Conservation (phyloP, 2,888 invertebrate genomes). For the Timandra comae region DNA sequence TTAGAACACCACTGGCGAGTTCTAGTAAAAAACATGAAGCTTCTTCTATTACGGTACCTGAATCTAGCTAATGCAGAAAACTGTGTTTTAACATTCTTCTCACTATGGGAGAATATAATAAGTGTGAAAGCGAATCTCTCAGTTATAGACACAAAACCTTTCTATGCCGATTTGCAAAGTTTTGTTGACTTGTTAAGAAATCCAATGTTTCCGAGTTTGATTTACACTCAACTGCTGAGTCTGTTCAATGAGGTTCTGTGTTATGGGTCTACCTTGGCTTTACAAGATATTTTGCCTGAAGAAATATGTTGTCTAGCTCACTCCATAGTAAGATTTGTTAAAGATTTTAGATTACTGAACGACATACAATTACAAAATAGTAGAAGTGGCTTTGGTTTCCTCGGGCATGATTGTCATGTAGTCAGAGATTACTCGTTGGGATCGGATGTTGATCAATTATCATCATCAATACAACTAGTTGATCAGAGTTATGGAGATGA, state of each 20-base stretch:
- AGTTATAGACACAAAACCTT: constrained; percentile 91
- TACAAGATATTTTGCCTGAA: constrained; percentile 91
- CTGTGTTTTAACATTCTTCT: constrained; percentile 87
- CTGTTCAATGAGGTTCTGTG: constrained; percentile 93
- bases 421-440: constrained; percentile 55
- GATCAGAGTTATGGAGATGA: constrained; percentile 68
- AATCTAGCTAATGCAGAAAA: constrained; percentile 79
- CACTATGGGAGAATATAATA: constrained; percentile 92
- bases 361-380: constrained; percentile 64
- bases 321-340: constrained; percentile 89
- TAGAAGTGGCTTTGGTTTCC: constrained; percentile 63
- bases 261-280: constrained; percentile 91
- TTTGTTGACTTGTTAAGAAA: constrained; percentile 84
- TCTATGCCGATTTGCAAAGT: constrained; percentile 88
- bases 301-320: constrained; percentile 92
- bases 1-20: constrained; percentile 90
- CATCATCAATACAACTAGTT: constrained; percentile 58
- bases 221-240: constrained; percentile 90
- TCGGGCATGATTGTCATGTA: constrained; percentile 61
- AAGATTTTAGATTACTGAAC: constrained; percentile 86
- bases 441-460: constrained; percentile 47
- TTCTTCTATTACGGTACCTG: constrained; percentile 75
- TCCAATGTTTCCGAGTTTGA: constrained; percentile 84
- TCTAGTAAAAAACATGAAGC: constrained; percentile 83
- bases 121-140: constrained; percentile 93